Percentiles rank a stretch among this genome's conserved stretches.
Evolutionary conservation across 2,888 invertebrate genomes (phyloP).

Genomic region (Oligia fasciuncula): DNA sequence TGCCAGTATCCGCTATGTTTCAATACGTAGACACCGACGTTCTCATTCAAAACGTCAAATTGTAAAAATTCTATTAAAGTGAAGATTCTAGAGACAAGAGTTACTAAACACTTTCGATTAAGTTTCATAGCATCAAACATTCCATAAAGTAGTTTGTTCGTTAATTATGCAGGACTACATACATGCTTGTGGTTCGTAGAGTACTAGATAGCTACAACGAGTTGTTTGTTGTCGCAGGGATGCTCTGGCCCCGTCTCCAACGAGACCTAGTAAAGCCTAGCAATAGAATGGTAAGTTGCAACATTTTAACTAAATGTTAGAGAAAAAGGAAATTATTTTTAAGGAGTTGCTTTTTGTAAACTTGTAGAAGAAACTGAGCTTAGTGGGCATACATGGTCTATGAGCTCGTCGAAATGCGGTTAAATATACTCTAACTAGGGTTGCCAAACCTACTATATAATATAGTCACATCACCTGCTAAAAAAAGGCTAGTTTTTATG

Average conservation of each 20-base stretch:
- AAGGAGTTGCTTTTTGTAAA: background rate
- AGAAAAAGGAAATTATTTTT: background rate
- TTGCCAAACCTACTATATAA: too few relatives aligned
- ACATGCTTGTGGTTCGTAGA: conserved; percentile 16
- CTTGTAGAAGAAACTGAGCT: background rate
- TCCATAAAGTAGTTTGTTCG: conserved; percentile 6
- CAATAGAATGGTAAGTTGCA: conserved; percentile 73
- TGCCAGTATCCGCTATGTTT: background rate
- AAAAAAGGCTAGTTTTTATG: too few relatives aligned
- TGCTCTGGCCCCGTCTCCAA: conserved; percentile 87
- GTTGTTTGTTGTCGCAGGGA: conserved; percentile 80
- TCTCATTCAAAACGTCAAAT: background rate
- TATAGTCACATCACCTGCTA: too few relatives aligned
- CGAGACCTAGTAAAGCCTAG: conserved; percentile 87
- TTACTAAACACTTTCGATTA: background rate
- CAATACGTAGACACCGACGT: background rate
- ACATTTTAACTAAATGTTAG: background rate
- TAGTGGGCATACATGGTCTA: background rate
- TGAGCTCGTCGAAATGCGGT: background rate
- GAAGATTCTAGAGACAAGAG: background rate
- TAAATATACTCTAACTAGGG: background rate
- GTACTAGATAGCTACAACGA: conserved; percentile 47
- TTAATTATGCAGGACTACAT: background rate
- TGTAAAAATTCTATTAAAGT: background rate
- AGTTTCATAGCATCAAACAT: conserved; percentile 5